Evolutionary conservation across 2,888 invertebrate genomes (phyloP), one percentile per base, ranked within the genome.

Genomic region (Spisula solida): DNA sequence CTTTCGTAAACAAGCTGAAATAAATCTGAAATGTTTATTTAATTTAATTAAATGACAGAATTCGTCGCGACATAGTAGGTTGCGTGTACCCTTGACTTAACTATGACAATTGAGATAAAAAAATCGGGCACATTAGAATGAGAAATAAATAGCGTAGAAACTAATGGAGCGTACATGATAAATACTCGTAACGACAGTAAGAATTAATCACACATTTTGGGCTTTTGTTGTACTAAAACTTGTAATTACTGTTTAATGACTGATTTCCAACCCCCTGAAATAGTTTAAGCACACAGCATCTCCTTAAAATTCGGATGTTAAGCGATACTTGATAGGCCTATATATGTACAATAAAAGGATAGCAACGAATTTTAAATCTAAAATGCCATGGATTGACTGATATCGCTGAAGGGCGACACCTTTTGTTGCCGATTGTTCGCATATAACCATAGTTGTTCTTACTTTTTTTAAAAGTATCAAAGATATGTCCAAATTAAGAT

Each of bases 81-180:
- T 56, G 55, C 75, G 31, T 4, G 51, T 56, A 55, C 55, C 29
- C 25, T 48, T n/a, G 48, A 80, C 48, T 80, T 51, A 25, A 80
- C 25, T 20, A 14, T n/a, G 25, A 16, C 31, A 16, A 16, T 31
- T 4, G 25, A 75, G 29, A 34, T 75, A 18, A 31, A 75, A 75
- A 70, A 75, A 34, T 34, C 12, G 1, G 14, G 34, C 31, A 31
- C 75, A 75, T 75, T 34, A 34, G 31, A 75, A 25, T 66, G 25
- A 66, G 60, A 25, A 25, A 25, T 66, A 66, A 75, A 34, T 25
- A 75, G 75, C 31, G 34, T 56, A 0, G 48, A 10, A 85, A 31
- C 70, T 85, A 85, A 85, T 85, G 79, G 70, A 34, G 85, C 85
- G 51, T n/a, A 29, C 31, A 79, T 85, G 85, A 85, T 85, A 56